Conservation (phyloP, 2,888 invertebrate genomes). For the Dryobotodes eremita region DNA sequence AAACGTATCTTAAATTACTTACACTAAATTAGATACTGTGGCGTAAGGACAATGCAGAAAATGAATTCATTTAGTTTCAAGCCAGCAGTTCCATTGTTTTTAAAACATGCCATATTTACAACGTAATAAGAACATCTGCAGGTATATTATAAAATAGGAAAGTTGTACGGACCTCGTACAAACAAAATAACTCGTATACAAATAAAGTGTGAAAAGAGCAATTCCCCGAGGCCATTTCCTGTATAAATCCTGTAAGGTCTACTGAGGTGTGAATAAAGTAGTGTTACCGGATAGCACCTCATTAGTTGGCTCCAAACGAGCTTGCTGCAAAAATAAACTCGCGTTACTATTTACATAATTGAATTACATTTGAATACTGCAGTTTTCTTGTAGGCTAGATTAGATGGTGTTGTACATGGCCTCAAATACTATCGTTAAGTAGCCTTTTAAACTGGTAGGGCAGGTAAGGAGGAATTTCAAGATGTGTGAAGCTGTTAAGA, state of each 20-base stretch:
- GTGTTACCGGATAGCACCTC: slow-evolving; percentile 59
- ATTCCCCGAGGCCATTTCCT: slow-evolving; percentile 47
- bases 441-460: slow-evolving; percentile 21
- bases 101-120: not conserved
- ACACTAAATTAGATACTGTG: not conserved
- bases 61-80: not conserved
- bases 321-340: slow-evolving; percentile 62
- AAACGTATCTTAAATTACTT: not conserved
- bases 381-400: slow-evolving; percentile 58
- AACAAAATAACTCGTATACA: slow-evolving; percentile 41
- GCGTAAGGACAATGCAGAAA: not conserved
- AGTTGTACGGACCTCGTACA: not conserved
- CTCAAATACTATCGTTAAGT: slow-evolving; percentile 40
- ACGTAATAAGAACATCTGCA: not conserved
- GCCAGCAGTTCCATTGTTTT: not conserved
- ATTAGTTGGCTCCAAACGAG: slow-evolving; percentile 55
- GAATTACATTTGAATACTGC: slow-evolving; percentile 66
- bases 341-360: slow-evolving; percentile 63
- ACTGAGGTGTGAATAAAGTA: slow-evolving; percentile 59
- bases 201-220: slow-evolving; percentile 40
- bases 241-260: slow-evolving; percentile 49
- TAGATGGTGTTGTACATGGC: slow-evolving; percentile 53
- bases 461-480: slow-evolving; percentile 3
- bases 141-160: not conserved
- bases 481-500: slow-evolving; percentile 8